Percentiles rank a stretch among this genome's conserved stretches.
Evolutionary conservation across 1,140 invertebrate genomes (phyloP).

Genomic region (Uloborus diversus): DNA sequence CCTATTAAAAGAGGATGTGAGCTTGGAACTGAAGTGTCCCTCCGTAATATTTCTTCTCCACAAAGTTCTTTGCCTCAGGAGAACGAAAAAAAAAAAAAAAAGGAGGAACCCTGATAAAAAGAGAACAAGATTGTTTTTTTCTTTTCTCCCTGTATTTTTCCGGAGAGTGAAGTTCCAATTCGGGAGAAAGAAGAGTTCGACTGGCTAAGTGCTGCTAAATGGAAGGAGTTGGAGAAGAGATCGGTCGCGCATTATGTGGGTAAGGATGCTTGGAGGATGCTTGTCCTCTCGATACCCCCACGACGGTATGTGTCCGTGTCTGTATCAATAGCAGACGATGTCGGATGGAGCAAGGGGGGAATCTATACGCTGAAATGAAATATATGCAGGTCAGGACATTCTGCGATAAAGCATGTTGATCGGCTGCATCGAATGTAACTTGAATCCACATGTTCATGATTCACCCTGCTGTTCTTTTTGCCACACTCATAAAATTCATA

Average conservation of each 20-base stretch:
- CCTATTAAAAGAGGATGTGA: slow-evolving; percentile 31
- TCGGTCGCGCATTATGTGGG: no score
- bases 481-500: no score
- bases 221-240: no score
- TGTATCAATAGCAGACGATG: slow-evolving; percentile 15
- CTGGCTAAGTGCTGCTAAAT: slow-evolving; percentile 28
- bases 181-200: slow-evolving; percentile 8
- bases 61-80: neutral
- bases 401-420: no score
- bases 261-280: neutral
- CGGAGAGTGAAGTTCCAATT: neutral
- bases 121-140: neutral
- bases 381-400: no score
- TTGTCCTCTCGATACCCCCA: neutral
- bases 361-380: no score
- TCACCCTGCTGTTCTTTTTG: no score
- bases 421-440: no score
- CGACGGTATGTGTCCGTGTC: no score
- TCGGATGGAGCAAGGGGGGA: neutral
- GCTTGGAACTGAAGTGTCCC: neutral
- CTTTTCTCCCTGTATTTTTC: neutral
- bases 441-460: no score
- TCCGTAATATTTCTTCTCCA: neutral
- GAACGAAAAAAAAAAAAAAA: neutral
- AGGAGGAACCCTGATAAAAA: neutral